Evolutionary conservation across 2,113 vertebrate genomes (phyloP), one percentile per base, ranked within the genome.

Genomic region (Chitala chitala): DNA sequence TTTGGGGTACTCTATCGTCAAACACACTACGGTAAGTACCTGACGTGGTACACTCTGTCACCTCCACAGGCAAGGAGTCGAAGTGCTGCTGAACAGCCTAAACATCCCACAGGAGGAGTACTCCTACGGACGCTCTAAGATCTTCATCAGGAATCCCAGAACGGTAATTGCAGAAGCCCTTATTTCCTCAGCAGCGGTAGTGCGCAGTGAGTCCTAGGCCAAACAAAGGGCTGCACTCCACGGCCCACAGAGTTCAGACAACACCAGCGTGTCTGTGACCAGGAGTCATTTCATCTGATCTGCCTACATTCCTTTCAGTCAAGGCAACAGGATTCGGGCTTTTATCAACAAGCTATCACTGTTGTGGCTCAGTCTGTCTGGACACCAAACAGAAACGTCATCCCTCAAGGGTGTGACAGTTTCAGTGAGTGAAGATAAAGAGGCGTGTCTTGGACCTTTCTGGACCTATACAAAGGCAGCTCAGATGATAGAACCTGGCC

Each of bases 131-230:
- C 93, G 94, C 89, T 98, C 96, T 68, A 99, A 99, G 89, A 96
- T 99, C 84, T 99, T 99, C 87, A 99, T 99, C 88, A 93, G 96
- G 85, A 99, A 98, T 84, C 96, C 97, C 56, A 93, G 94, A 93
- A 98, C 95, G 72, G 97, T 99, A 89, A 33, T n/a, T 5, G 2
- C 76, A n/a, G n/a, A n/a, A n/a, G n/a, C 81, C 81, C 46, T 36
- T 53, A 9, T 53, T 4, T 51, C 53, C 15, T 51, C 48, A 69
- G 48, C 36, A 24, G 26, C 24, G n/a, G 50, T 24, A 69, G 68
- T 1, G 6, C 29, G 50, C 53, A 15, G 22, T 31, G 26, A 33
- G 46, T 36, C 29, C 42, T 22, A 69, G 68, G 5, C 48, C 50
- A 69, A 69, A 69, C 68, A 69, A 53, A 24, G 12, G 13, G 44